These are phyloP conservation scores for Ganaspis sp. DNA, from an alignment of 1,140 invertebrate species.

Conservation along the genomic window DNA sequence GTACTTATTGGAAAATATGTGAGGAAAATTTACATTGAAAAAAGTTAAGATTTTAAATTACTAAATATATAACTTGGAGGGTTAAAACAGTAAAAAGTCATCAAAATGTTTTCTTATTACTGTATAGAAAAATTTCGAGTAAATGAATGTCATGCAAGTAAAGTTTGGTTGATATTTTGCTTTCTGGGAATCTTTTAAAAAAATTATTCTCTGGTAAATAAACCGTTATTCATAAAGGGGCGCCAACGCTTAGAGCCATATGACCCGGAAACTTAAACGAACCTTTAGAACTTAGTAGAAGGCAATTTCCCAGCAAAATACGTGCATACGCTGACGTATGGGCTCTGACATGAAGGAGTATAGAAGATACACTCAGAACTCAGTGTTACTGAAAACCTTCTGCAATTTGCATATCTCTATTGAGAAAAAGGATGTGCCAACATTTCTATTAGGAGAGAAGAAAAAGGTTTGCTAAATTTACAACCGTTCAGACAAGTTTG, in stretches of 20 bases:
- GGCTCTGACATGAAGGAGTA: background rate
- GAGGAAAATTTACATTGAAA: no score
- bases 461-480: background rate
- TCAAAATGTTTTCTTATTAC: background rate
- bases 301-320: slow-evolving; percentile 50
- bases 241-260: slow-evolving; percentile 45
- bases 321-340: background rate
- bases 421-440: slow-evolving; percentile 20
- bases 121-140: background rate
- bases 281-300: slow-evolving; percentile 50
- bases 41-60: no score
- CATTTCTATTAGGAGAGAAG: slow-evolving; percentile 33
- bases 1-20: no score
- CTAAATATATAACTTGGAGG: background rate
- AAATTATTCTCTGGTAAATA: slow-evolving; percentile 24
- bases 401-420: slow-evolving; percentile 54
- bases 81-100: background rate
- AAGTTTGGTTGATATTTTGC: background rate
- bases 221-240: background rate
- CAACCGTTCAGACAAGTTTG: background rate
- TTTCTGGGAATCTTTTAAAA: background rate
- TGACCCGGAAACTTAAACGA: slow-evolving; percentile 63
- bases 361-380: background rate
- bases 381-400: slow-evolving; percentile 31
- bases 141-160: background rate